Evolutionary conservation across 1,140 invertebrate genomes (phyloP), one percentile per base, ranked within the genome.

Genomic region (Pectinophora gossypiella): DNA sequence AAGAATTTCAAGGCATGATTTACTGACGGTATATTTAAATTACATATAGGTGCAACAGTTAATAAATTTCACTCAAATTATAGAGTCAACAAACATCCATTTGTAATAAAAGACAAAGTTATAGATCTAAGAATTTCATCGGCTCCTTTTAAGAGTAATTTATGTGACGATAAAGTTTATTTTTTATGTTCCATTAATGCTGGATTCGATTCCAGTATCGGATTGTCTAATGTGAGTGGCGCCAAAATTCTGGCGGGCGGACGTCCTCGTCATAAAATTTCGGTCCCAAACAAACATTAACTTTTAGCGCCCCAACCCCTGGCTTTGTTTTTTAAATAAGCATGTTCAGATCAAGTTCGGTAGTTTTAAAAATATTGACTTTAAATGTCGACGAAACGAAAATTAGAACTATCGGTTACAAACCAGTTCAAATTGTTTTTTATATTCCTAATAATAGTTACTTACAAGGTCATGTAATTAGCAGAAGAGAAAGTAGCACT

Each of bases 161-260:
- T 86, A 86, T 84, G 76, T 76, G 75, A 64, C 76, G 74, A 65
- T 82, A 80, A 82, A 83, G 66, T 76, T 32, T 32, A 40, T 10
- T 82, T 85, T 85, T 84, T 76, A 81, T 82, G 79, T 78, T 71
- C 69, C 72, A 82, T 83, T 83, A 85, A 82, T 64, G 78, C 71
- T 64, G 61, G 70, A 79, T 79, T 76, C 61, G 76, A 76, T 75
- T 73, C 66, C 69, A 62, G 64, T 86, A 84, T 84, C 76, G 74
- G 65, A 64, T 71, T 70, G 72, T 76, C 72, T 85, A 84, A 84
- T 85, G 80, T 52, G 38, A 65, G 55, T 77, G 83, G 83, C 83
- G 83, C 83, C 83, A 76, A 52, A 55, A 75, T 73, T 71, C 75
- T 72, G 70, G 59, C 45, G 53, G 64, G 60, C 78, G 70, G 68